Evolutionary conservation across 2,113 vertebrate species (phyloP).

Genomic region (Hemicordylus capensis): DNA sequence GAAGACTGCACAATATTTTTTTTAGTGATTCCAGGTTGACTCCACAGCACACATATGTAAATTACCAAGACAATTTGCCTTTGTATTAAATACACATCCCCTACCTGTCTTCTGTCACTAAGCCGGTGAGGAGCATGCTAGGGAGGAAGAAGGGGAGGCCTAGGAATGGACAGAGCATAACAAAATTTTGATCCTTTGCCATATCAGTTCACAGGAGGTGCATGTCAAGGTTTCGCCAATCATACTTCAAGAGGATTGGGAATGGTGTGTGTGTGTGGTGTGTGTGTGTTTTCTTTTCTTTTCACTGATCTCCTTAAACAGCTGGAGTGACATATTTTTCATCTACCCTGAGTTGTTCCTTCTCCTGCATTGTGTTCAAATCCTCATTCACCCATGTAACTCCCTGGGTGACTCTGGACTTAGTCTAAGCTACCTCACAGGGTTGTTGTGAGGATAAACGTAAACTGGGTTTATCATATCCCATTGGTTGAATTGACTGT

Average conservation of each 20-base stretch:
- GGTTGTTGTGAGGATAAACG: no score
- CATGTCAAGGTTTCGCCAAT: neutral
- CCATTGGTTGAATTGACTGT: neutral
- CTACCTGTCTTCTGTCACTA: neutral
- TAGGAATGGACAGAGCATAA: neutral
- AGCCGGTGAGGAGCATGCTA: neutral
- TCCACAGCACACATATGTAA: slow-evolving; percentile 58
- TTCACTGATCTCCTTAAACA: no score
- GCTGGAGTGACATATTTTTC: no score
- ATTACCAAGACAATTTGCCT: slow-evolving; percentile 50
- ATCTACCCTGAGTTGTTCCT: neutral
- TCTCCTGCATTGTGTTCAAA: neutral
- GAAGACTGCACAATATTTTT: slow-evolving; percentile 58
- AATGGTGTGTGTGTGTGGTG: no score
- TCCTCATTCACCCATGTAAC: no score
- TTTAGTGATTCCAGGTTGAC: slow-evolving; percentile 49
- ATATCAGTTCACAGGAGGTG: neutral
- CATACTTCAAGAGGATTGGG: neutral
- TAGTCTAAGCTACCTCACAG: no score
- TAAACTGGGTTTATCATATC: no score
- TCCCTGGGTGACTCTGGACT: no score
- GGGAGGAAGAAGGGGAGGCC: neutral
- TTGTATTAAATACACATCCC: slow-evolving; percentile 50
- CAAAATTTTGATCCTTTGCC: no score
- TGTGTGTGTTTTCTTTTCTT: neutral